A percentile compares a stretch with the other conserved stretches of the same genome.
Conservation (phyloP, 2,888 invertebrate genomes). For the Selenia dentaria region DNA sequence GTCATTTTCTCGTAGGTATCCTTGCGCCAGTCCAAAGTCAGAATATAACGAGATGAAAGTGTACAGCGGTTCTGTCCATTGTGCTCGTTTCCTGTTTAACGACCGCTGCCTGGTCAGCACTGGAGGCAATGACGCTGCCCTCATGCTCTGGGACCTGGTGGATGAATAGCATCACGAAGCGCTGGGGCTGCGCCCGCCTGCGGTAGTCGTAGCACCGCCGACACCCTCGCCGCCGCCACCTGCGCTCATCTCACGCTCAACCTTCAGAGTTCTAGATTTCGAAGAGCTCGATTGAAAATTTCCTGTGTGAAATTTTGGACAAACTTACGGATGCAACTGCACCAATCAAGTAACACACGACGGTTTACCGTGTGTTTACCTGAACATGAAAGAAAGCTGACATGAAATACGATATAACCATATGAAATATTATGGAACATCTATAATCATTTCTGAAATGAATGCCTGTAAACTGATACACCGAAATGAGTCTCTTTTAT, state of each 20-base stretch:
- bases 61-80: slow-evolving; percentile 92
- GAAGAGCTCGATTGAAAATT: slow-evolving; percentile 71
- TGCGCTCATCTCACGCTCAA: slow-evolving; percentile 50
- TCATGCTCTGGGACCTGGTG: slow-evolving; percentile 96
- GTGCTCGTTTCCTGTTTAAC: slow-evolving; percentile 93
- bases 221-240: slow-evolving; percentile 70
- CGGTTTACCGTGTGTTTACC: too few relatives aligned
- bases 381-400: too few relatives aligned
- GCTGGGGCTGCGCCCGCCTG: slow-evolving; percentile 62
- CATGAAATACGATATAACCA: neutral
- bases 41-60: slow-evolving; percentile 95
- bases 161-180: slow-evolving; percentile 87
- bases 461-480: too few relatives aligned
- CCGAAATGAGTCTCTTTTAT: too few relatives aligned
- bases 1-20: slow-evolving; percentile 85
- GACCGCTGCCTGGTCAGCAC: slow-evolving; percentile 93
- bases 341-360: too few relatives aligned
- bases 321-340: too few relatives aligned
- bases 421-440: neutral
- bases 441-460: too few relatives aligned
- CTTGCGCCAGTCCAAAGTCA: slow-evolving; percentile 93
- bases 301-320: slow-evolving; percentile 21
- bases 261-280: slow-evolving; percentile 68
- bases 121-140: slow-evolving; percentile 94
- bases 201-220: slow-evolving; percentile 68